phyloP scores from a whole-genome alignment of 2,113 vertebrate genomes.

The Choloepus hoffmanni region DNA sequence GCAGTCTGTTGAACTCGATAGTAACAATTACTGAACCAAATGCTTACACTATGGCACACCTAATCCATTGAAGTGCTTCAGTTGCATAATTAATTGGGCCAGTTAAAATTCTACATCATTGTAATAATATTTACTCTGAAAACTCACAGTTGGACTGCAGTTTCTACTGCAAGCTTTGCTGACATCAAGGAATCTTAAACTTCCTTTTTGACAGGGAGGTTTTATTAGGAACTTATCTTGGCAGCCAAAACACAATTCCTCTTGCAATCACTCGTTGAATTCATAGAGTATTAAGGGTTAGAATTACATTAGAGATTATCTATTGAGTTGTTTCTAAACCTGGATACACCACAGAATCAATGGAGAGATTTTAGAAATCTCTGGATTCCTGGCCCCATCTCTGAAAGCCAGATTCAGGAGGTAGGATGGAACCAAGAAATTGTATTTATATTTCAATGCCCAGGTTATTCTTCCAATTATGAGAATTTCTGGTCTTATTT shows the following conservation, averaged over 20 bases:
- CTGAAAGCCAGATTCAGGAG: neutral
- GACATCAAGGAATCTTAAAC: slow-evolving; percentile 68
- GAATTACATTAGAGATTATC: neutral
- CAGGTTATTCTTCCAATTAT: neutral
- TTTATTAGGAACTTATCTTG: slow-evolving; percentile 18
- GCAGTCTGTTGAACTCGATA: slow-evolving; percentile 38
- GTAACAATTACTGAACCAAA: neutral
- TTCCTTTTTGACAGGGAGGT: slow-evolving; percentile 57
- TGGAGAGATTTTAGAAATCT: neutral
- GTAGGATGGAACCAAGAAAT: neutral
- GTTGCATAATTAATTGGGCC: slow-evolving; percentile 11
- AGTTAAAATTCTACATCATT: slow-evolving; percentile 46
- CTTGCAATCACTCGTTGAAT: neutral
- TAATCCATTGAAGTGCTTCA: neutral
- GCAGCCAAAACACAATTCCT: slow-evolving; percentile 47
- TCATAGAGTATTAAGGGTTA: neutral
- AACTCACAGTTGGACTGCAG: slow-evolving; percentile 46
- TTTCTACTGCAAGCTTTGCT: slow-evolving; percentile 24
- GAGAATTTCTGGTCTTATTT: neutral
- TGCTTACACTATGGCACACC: slow-evolving; percentile 20
- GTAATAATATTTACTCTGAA: slow-evolving; percentile 76
- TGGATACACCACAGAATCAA: neutral
- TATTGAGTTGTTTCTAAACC: neutral
- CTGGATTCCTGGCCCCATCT: neutral
- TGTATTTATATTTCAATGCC: neutral